phyloP scores from a whole-genome alignment of 2,797 vertebrate genomes.

The Clarias fuscus region DNA sequence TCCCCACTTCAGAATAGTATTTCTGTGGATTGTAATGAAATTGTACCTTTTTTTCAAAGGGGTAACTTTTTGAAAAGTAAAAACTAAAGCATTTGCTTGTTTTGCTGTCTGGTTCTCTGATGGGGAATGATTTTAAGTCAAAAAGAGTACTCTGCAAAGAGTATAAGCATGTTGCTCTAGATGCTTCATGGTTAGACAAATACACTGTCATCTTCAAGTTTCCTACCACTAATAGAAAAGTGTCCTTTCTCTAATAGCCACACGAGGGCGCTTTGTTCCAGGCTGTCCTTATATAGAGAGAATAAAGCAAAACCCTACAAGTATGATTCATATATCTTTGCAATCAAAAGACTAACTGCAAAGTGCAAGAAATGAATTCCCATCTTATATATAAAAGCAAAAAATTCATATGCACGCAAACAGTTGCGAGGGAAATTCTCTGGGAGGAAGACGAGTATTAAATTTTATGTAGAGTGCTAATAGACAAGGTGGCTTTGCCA shows the following conservation, averaged over 20 bases:
- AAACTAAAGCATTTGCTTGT: slow-evolving; percentile 61
- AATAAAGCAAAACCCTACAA: neutral
- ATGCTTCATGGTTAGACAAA: neutral
- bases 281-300: neutral
- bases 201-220: neutral
- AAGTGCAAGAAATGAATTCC: too few relatives aligned
- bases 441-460: too few relatives aligned
- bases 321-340: neutral
- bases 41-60: slow-evolving; percentile 59
- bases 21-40: slow-evolving; percentile 69
- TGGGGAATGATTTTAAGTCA: too few relatives aligned
- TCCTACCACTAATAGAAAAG: too few relatives aligned
- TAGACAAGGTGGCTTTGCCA: neutral
- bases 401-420: neutral
- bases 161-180: neutral
- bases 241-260: neutral
- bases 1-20: slow-evolving; percentile 57
- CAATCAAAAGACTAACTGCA: too few relatives aligned
- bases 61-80: slow-evolving; percentile 64
- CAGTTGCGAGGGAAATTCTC: neutral
- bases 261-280: neutral
- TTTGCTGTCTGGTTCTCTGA: slow-evolving; percentile 63
- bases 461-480: too few relatives aligned
- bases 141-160: neutral
- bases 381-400: neutral